Conservation (phyloP, 1,140 invertebrate genomes). For the Aporrectodea caliginosa region DNA sequence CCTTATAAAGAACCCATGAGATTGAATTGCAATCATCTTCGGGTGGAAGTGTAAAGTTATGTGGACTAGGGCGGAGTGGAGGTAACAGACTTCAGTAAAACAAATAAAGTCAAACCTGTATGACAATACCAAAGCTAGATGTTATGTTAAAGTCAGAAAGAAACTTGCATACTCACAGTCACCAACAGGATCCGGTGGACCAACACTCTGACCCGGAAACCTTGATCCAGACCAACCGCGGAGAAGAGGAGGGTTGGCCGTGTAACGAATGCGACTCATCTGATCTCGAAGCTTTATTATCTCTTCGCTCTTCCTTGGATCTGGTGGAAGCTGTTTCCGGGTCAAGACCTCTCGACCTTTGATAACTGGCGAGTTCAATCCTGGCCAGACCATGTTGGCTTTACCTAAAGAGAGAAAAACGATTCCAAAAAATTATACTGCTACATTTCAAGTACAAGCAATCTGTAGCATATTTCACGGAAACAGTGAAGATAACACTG, state of each 20-base stretch:
- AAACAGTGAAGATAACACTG: no score
- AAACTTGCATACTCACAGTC: slow-evolving; percentile 44
- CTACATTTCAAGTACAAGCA: no score
- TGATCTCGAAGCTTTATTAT: slow-evolving; percentile 69
- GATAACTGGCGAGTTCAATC: slow-evolving; percentile 77
- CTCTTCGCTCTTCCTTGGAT: slow-evolving; percentile 68
- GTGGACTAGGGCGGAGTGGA: no score
- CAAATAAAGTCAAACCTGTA: no score
- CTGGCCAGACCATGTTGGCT: slow-evolving; percentile 83
- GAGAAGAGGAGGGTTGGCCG: slow-evolving; percentile 71
- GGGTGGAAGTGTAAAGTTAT: no score
- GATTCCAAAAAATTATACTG: no score
- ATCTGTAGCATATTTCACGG: no score
- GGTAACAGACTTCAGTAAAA: no score
- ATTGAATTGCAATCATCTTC: no score
- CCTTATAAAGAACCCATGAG: no score
- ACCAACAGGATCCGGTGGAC: slow-evolving; percentile 77
- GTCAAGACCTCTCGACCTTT: slow-evolving; percentile 71
- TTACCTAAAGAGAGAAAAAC: slow-evolving; percentile 59
- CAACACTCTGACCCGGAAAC: slow-evolving; percentile 77
- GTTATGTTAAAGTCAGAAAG: no score
- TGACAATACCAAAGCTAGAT: no score
- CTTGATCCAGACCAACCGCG: slow-evolving; percentile 82
- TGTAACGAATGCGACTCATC: slow-evolving; percentile 61
- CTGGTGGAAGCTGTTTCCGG: slow-evolving; percentile 67